Percentiles rank a stretch among this genome's conserved stretches.
Evolutionary conservation across 2,888 invertebrate genomes (phyloP).

Genomic region (Brenthis ino): DNA sequence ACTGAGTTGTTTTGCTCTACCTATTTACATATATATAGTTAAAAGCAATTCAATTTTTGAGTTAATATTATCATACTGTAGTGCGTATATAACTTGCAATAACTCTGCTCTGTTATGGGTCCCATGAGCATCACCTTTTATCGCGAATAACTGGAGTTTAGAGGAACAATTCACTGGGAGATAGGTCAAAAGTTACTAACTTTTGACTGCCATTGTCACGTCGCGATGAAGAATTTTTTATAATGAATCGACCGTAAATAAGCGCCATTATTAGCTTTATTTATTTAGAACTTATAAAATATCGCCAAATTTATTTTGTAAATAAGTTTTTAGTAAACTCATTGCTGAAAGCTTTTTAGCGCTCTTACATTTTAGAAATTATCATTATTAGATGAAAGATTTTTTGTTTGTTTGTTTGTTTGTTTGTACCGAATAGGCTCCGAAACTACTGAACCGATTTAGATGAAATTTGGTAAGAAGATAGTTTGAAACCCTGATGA

Average conservation of each 20-base stretch:
- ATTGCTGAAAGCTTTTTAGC: no score
- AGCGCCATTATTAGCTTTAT: not conserved
- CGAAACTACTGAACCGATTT: no score
- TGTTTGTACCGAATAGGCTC: no score
- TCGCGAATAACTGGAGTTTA: conserved; percentile 41
- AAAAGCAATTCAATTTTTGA: not conserved
- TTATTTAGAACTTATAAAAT: no score
- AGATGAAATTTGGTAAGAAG: no score
- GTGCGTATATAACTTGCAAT: conserved; percentile 25
- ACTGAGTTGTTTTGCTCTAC: not conserved
- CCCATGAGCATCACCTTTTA: conserved; percentile 44
- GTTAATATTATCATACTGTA: conserved; percentile 15
- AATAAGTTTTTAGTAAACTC: no score
- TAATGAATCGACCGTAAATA: not conserved
- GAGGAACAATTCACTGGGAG: conserved; percentile 35
- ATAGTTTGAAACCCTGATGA: no score
- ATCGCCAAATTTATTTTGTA: no score
- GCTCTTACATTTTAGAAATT: no score
- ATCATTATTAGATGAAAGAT: no score
- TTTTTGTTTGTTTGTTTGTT: no score
- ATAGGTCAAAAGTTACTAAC: conserved; percentile 38
- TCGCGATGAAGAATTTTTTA: not conserved
- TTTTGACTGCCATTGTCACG: conserved; percentile 12
- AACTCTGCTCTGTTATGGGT: conserved; percentile 35
- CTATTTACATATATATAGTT: not conserved